These are phyloP conservation scores for Euplagia quadripunctaria DNA, from an alignment of 2,888 invertebrate species.

Conservation along the genomic window DNA sequence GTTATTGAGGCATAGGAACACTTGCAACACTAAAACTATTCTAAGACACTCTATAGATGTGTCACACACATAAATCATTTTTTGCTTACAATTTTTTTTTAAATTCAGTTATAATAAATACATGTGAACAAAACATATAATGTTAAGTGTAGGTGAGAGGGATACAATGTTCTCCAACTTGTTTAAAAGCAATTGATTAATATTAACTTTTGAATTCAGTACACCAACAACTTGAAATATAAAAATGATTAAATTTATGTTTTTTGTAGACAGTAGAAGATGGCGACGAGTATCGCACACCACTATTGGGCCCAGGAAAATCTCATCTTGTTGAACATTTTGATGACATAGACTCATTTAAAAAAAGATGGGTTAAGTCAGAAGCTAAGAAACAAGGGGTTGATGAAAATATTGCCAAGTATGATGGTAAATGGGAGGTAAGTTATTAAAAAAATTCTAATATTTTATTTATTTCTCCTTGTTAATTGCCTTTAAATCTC, in stretches of 20 bases:
- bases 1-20: no score
- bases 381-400: constrained; percentile 96
- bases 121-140: no score
- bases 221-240: no score
- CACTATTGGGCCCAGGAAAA: constrained; percentile 88
- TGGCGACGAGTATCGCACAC: constrained; percentile 90
- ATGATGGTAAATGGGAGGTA: constrained; percentile 94
- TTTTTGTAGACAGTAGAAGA: constrained; percentile 71
- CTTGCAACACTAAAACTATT: no score
- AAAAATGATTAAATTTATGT: not conserved
- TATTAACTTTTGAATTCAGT: no score
- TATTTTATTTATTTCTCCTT: no score
- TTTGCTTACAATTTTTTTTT: no score
- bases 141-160: not conserved
- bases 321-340: constrained; percentile 95
- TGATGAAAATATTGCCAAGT: constrained; percentile 97
- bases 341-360: constrained; percentile 91
- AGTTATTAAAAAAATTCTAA: constrained; percentile 27
- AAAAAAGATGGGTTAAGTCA: constrained; percentile 94
- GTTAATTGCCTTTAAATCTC: no score
- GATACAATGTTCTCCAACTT: not conserved
- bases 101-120: no score
- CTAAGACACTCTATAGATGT: no score
- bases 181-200: not conserved
- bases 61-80: no score